Evolutionary conservation across 1,140 invertebrate genomes (phyloP).

Genomic region (Platyscapa corneri): DNA sequence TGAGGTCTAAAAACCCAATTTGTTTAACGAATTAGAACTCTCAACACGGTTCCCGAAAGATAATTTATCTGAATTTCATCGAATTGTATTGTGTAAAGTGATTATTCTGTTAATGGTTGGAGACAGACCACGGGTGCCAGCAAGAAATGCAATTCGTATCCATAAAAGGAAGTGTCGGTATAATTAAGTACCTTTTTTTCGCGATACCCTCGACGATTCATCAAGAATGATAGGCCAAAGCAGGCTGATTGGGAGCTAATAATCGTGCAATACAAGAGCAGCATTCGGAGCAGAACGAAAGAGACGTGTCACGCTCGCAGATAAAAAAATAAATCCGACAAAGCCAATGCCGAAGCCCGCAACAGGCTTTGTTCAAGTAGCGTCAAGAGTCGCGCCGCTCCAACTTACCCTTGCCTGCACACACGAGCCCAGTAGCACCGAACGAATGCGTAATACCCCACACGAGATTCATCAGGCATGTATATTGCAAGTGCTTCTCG

Average conservation of each 20-base stretch:
- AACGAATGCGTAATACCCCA: constrained; percentile 52
- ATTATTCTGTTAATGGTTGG: too few species aligned
- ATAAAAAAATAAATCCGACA: constrained; percentile 6
- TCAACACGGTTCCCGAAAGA: too few species aligned
- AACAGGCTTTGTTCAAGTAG: constrained; percentile 58
- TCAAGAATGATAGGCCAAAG: neutral
- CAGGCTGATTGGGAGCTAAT: constrained; percentile 45
- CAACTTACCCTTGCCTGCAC: neutral
- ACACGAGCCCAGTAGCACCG: neutral
- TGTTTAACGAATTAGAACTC: too few species aligned
- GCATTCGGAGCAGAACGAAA: neutral
- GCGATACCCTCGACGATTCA: neutral
- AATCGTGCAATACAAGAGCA: neutral
- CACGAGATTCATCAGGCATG: constrained; percentile 50
- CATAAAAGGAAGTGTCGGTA: neutral
- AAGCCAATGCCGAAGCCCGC: constrained; percentile 26
- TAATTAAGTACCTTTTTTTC: neutral
- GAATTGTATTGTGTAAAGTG: too few species aligned
- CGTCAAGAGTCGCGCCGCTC: constrained; percentile 65
- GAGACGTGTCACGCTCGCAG: constrained; percentile 2
- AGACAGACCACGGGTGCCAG: too few species aligned
- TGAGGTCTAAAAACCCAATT: too few species aligned
- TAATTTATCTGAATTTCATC: too few species aligned
- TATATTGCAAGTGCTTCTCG: constrained; percentile 68
- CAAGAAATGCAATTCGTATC: too few species aligned